Evolutionary conservation across 2,888 invertebrate genomes (phyloP).

Genomic region (Ornithoptera priamus): DNA sequence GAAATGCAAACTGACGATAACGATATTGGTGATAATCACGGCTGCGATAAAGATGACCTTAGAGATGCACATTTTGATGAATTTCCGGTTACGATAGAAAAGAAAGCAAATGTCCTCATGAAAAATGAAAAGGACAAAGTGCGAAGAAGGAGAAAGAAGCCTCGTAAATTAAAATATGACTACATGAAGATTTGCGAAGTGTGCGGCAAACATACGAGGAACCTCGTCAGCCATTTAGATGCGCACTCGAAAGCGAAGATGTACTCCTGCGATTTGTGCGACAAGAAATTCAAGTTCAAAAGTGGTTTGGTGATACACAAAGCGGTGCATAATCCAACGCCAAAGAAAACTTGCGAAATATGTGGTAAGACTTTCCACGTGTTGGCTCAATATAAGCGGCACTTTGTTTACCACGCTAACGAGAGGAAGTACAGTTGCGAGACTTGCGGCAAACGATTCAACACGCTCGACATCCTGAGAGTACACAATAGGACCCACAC

Average conservation of each 20-base stretch:
- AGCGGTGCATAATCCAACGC: slow-evolving; percentile 68
- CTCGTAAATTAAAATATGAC: slow-evolving; percentile 57
- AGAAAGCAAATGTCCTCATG: slow-evolving; percentile 33
- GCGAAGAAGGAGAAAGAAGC: slow-evolving; percentile 44
- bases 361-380: slow-evolving; percentile 78
- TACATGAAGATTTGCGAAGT: slow-evolving; percentile 74
- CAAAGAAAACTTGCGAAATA: slow-evolving; percentile 74
- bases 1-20: slow-evolving; percentile 46
- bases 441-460: slow-evolving; percentile 77
- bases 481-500: slow-evolving; percentile 76
- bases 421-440: slow-evolving; percentile 75
- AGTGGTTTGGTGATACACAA: slow-evolving; percentile 71
- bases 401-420: slow-evolving; percentile 76
- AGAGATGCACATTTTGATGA: slow-evolving; percentile 45
- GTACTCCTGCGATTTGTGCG: slow-evolving; percentile 70
- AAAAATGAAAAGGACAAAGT: slow-evolving; percentile 38
- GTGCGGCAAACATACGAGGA: slow-evolving; percentile 70
- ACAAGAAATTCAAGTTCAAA: slow-evolving; percentile 74
- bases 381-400: slow-evolving; percentile 71
- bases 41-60: slow-evolving; percentile 43
- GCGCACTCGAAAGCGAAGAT: slow-evolving; percentile 61
- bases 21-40: slow-evolving; percentile 34
- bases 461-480: slow-evolving; percentile 72
- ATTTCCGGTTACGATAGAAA: slow-evolving; percentile 34
- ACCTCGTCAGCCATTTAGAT: slow-evolving; percentile 66